Base-by-base conservation (phyloP, 2,797 vertebrate species). In the Sebastes aleutianus region DNA sequence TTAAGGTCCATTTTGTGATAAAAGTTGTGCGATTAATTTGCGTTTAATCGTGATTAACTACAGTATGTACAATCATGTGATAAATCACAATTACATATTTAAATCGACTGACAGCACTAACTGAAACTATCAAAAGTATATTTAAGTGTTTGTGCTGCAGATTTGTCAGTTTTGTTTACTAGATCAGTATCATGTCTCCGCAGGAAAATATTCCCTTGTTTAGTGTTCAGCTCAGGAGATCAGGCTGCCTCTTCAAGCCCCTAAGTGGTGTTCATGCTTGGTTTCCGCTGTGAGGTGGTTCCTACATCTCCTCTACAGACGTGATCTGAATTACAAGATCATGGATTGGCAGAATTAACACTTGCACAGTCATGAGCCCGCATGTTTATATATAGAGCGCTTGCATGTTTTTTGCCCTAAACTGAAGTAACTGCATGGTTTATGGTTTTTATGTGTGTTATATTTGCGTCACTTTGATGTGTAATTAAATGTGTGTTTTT, bases 311-410 rank as follows among this genome's bases (percentile, higher is more conserved):
- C 9, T 67, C 39, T 16, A 22, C 39, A 31, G 43, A 69, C 1
- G 18, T 83, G 76, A 80, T 70, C 70, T 74, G 75, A 90, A 87
- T 85, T 29, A 70, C 65, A 85, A 83, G 12, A 26, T 26, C 20
- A 18, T 2, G 18, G 34, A 59, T 20, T 65, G 24, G 43, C 20
- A 54, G 56, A 77, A 27, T 59, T 20, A 79, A 81, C 3, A 18
- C 76, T 27, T 80, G 36, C 62, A 29, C 22, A 31, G 56, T 31
- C 79, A 72, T 0, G 56, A 62, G 3, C 5, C 12, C 32, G 29
- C 4, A 24, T 73, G 58, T 70, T 1, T 9, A 7, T 22, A 8
- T 34, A 50, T 62, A 59, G 11, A 67, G 9, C 6, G n/a, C 26
- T 47, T 16, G 57, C 13, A 4, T 61, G 22, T 58, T 14, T 9